Evolutionary conservation across 2,113 vertebrate species (phyloP).

Genomic region (Desmodus rotundus): DNA sequence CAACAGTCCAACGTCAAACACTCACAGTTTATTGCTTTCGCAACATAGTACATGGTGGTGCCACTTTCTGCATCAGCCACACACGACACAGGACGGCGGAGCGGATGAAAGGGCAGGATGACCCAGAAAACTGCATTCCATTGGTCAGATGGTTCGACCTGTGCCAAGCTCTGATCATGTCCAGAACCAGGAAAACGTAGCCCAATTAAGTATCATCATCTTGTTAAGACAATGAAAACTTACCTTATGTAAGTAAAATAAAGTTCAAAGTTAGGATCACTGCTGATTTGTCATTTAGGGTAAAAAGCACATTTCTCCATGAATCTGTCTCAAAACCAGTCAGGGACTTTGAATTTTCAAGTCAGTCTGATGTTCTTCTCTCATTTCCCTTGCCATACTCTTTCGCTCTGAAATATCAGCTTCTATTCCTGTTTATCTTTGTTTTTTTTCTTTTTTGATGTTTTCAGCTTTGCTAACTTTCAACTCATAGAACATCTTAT

Average conservation of each 20-base stretch:
- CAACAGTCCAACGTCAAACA: not conserved
- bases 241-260: not conserved
- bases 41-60: not conserved
- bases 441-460: not conserved
- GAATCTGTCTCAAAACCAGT: not conserved
- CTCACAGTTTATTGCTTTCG: not conserved
- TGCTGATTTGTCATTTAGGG: not conserved
- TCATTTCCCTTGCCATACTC: not conserved
- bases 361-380: not conserved
- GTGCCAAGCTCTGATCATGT: not conserved
- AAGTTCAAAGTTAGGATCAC: not conserved
- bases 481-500: not conserved
- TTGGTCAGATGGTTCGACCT: not conserved
- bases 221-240: not conserved
- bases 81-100: not conserved
- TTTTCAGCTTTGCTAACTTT: conserved; percentile 44
- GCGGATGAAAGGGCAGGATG: not conserved
- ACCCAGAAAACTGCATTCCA: not conserved
- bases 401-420: conserved; percentile 38
- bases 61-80: not conserved
- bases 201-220: not conserved
- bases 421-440: conserved; percentile 38
- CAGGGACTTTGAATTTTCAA: conserved; percentile 15
- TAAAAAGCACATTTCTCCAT: not conserved
- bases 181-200: not conserved